These are phyloP conservation scores for Cataglyphis hispanica DNA, from an alignment of 1,140 invertebrate genomes.

Conservation along the genomic window DNA sequence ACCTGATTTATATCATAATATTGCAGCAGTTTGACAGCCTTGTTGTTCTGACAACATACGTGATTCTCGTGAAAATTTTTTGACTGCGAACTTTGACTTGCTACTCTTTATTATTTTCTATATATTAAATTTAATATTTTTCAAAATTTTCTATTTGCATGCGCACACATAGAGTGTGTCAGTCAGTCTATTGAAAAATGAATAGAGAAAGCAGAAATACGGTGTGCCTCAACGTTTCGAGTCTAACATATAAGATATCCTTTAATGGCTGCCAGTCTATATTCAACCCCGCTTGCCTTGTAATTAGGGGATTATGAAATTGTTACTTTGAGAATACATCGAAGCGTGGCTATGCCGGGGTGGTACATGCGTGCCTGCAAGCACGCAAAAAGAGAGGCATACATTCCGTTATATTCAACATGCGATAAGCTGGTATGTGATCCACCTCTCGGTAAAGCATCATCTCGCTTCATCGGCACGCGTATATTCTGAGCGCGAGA, in stretches of 20 bases:
- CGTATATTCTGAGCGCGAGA: slow-evolving; percentile 25
- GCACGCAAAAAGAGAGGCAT: slow-evolving; percentile 52
- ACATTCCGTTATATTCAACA: slow-evolving; percentile 57
- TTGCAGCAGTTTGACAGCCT: background rate
- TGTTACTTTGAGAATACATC: slow-evolving; percentile 47
- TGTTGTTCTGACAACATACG: background rate
- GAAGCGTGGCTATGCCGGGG: slow-evolving; percentile 38
- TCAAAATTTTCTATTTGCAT: background rate
- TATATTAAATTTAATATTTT: background rate
- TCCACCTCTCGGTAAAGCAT: slow-evolving; percentile 14
- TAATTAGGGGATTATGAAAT: slow-evolving; percentile 64
- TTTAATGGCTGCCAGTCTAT: slow-evolving; percentile 38
- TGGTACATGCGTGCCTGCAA: slow-evolving; percentile 13
- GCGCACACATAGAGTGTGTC: too few relatives aligned
- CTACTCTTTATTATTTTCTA: background rate
- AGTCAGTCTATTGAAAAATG: background rate
- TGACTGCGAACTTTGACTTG: background rate
- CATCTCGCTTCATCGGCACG: slow-evolving; percentile 31
- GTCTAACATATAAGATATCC: slow-evolving; percentile 28
- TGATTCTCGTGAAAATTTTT: background rate
- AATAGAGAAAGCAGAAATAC: background rate
- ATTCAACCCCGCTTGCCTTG: slow-evolving; percentile 44
- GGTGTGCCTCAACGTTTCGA: background rate
- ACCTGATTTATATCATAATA: background rate
- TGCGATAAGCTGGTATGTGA: slow-evolving; percentile 55